Percentiles rank a stretch among this genome's conserved stretches.
phyloP scores from a whole-genome alignment of 2,888 invertebrate species.

The Lutraria lutraria region DNA sequence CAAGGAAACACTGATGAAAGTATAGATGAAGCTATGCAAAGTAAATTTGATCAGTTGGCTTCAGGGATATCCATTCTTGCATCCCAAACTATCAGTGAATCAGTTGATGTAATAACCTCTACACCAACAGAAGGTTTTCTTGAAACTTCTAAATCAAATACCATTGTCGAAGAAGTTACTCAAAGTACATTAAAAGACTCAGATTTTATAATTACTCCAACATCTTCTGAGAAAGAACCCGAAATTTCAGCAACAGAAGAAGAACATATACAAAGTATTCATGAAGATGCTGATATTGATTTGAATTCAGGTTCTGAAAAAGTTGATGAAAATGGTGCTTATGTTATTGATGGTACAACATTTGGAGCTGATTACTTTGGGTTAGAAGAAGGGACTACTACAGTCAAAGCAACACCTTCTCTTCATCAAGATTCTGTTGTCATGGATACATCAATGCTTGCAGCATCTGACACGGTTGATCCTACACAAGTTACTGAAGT shows the following conservation, averaged over 20 bases:
- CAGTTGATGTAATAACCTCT: background rate
- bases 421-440: background rate
- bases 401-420: conserved; percentile 16
- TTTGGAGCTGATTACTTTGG: conserved; percentile 63
- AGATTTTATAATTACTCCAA: background rate
- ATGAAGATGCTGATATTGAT: background rate
- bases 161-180: background rate
- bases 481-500: conserved; percentile 30
- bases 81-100: conserved; percentile 13
- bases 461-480: background rate
- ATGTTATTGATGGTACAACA: conserved; percentile 63
- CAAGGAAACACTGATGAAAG: background rate
- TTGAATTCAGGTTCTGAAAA: background rate
- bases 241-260: background rate
- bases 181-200: background rate
- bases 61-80: conserved; percentile 37
- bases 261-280: background rate
- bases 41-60: conserved; percentile 22
- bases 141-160: background rate
- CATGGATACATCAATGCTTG: background rate
- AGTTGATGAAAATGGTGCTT: conserved; percentile 15
- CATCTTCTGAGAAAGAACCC: background rate
- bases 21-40: conserved; percentile 7
- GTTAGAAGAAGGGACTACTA: conserved; percentile 24
- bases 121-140: background rate